Evolutionary conservation across 2,797 vertebrate genomes (phyloP), one percentile per base, ranked within the genome.

Genomic region (Mormyrus hasselquistii): DNA sequence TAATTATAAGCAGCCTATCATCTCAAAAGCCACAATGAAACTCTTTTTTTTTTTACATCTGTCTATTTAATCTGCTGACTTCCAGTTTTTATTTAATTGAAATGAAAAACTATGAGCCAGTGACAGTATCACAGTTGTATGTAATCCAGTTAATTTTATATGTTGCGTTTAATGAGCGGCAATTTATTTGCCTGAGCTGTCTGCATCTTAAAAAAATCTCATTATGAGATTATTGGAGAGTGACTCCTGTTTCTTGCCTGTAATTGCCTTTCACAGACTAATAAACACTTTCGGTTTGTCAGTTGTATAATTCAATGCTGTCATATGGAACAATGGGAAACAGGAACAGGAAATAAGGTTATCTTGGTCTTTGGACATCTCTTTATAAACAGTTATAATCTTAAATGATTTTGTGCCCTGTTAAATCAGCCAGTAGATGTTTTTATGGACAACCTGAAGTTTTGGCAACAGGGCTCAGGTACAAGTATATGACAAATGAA

Each of bases 211-310:
- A 65, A 69, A 88, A 88, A 73, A 65, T 62, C 62, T 62, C 41
- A 34, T 88, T 88, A 44, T 47, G 59, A 88, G 44, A 88, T 73
- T 88, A 73, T 73, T 50, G 59, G 41, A 73, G 44, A 50, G 59
- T 73, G 19, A 73, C 59, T 88, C 44, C 62, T 29, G 41, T 88
- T 73, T 73, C 25, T 69, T 34, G 41, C 62, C 9, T 47, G 62
- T 88, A 88, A 88, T 73, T 88, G 87, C n/a, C 87, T 49, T 59
- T 44, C 87, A 73, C 59, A 73, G 4, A 88, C 87, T 88, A 59
- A 73, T 88, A 88, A 69, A 88, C 53, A 69, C 52, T 69, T 69
- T 59, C 47, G 34, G 14, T 59, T 86, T 69, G 87, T 69, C 22
- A 50, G 59, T 69, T 14, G 8, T 22, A 9, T 87, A 87, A 87